A percentile compares a stretch with the other conserved stretches of the same genome.
phyloP scores from a whole-genome alignment of 2,113 vertebrate genomes.

The Ciconia maguari region DNA sequence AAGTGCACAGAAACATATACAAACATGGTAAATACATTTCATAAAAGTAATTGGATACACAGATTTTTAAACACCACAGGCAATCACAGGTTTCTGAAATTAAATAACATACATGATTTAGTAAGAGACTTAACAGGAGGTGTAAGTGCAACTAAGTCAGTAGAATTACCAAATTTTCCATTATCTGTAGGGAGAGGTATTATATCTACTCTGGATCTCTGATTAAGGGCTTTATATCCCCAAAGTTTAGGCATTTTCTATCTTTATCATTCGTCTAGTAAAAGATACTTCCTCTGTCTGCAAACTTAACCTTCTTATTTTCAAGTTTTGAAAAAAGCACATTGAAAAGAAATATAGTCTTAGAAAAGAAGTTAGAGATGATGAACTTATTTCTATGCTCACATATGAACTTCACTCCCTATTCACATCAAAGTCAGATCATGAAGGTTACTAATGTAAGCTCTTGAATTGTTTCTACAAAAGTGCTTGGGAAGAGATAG shows the following conservation, averaged over 20 bases:
- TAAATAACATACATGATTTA: neutral
- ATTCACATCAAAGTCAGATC: neutral
- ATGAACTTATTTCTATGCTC: neutral
- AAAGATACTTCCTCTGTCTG: neutral
- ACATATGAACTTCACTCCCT: neutral
- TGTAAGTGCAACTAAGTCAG: neutral
- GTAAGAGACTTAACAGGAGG: neutral
- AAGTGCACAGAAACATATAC: neutral
- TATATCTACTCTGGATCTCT: neutral
- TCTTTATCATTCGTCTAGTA: neutral
- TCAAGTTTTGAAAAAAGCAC: neutral
- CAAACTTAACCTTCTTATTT: neutral
- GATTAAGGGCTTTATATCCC: neutral
- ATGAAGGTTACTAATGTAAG: neutral
- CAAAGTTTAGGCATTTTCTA: neutral
- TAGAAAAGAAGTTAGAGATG: neutral
- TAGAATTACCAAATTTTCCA: neutral
- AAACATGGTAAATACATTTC: neutral
- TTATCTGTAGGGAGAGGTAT: neutral
- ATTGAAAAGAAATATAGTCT: neutral
- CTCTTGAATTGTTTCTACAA: neutral
- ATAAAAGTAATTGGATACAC: neutral
- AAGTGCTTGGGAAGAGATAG: neutral
- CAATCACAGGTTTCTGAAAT: neutral
- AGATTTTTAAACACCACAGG: neutral